phyloP scores from a whole-genome alignment of 2,797 vertebrate species.

The Parotocinclus haroldoi region DNA sequence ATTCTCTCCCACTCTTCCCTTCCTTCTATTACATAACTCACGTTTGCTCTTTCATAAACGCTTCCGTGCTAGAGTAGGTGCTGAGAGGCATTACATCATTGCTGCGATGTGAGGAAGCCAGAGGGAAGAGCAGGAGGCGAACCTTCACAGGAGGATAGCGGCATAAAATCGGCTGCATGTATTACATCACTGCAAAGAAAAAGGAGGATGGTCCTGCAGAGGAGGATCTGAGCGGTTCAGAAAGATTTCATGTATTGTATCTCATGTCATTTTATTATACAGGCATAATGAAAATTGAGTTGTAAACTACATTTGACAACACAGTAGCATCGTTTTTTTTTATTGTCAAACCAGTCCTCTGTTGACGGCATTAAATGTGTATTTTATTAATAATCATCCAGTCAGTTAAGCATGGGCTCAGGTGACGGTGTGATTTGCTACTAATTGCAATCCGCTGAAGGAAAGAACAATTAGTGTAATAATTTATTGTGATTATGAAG shows the following conservation, averaged over 20 bases:
- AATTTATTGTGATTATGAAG: too few species aligned
- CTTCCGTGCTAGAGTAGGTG: conserved; percentile 36
- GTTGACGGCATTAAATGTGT: too few species aligned
- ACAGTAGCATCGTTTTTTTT: too few species aligned
- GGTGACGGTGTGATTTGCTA: too few species aligned
- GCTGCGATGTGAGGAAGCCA: conserved; percentile 48
- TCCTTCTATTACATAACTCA: conserved; percentile 56
- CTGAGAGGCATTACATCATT: conserved; percentile 67
- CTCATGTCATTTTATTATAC: neutral
- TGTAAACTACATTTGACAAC: too few species aligned
- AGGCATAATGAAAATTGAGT: neutral
- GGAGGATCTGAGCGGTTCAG: neutral
- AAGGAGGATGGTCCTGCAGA: conserved; percentile 2
- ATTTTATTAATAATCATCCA: too few species aligned
- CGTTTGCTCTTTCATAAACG: conserved; percentile 27
- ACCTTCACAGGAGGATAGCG: conserved; percentile 9
- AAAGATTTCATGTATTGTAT: neutral
- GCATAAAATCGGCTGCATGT: conserved; percentile 10
- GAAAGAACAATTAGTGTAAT: too few species aligned
- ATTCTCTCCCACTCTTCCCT: conserved; percentile 6
- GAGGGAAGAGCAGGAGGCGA: conserved; percentile 8
- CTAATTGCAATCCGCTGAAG: too few species aligned
- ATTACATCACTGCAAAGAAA: conserved; percentile 19
- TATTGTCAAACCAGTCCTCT: too few species aligned
- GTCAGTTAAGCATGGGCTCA: too few species aligned